Percentiles rank a stretch among this genome's conserved stretches.
These are phyloP conservation scores for Apoda limacodes DNA, from an alignment of 2,888 invertebrate genomes.

Conservation along the genomic window DNA sequence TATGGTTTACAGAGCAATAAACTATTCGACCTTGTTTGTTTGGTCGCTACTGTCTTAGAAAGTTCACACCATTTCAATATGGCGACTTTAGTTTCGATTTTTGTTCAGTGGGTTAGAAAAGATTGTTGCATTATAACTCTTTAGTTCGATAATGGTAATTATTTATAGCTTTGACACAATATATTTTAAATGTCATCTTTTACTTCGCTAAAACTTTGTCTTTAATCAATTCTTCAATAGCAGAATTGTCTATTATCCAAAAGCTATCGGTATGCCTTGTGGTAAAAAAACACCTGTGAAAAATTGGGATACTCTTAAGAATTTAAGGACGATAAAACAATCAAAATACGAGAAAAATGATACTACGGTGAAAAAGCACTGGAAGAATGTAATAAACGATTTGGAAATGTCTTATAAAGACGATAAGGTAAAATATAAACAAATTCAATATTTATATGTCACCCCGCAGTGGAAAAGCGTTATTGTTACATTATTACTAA, in stretches of 20 bases:
- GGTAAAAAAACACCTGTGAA: conserved; percentile 44
- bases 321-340: conserved; percentile 34
- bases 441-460: no score
- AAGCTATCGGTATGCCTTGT: conserved; percentile 51
- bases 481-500: no score
- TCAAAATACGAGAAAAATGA: conserved; percentile 54
- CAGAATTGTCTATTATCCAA: not conserved
- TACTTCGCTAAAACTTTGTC: not conserved
- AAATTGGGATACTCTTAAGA: conserved; percentile 43
- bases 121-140: no score
- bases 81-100: no score
- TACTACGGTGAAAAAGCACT: conserved; percentile 50
- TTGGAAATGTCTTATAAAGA: conserved; percentile 54
- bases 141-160: no score
- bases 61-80: not conserved
- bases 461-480: no score
- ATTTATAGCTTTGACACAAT: no score
- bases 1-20: no score
- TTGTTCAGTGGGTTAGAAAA: no score
- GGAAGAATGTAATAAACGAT: conserved; percentile 45
- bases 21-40: no score
- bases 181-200: no score
- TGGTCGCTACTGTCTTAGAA: no score
- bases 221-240: not conserved
- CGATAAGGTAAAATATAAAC: conserved; percentile 56